Conservation (phyloP, 2,888 invertebrate genomes). For the Eristalinus aeneus region DNA sequence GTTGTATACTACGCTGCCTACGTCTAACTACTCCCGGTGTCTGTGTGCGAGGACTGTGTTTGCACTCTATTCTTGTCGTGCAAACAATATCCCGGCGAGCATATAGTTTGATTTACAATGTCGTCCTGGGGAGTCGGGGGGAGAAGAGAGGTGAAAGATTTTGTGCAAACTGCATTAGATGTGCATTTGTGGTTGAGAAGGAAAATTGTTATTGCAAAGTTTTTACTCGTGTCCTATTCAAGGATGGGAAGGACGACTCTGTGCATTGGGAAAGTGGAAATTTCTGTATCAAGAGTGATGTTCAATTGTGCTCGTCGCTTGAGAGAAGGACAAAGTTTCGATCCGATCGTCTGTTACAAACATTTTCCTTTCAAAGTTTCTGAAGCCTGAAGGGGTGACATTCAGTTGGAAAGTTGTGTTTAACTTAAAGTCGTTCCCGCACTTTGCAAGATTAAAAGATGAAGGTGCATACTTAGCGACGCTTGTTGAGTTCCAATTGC, state of each 20-base stretch:
- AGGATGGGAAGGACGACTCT: not conserved
- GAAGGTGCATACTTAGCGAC: too few species aligned
- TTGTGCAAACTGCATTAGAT: conserved; percentile 32
- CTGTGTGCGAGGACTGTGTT: not conserved
- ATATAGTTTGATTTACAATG: conserved; percentile 47
- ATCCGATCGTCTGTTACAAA: not conserved
- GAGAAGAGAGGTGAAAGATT: not conserved
- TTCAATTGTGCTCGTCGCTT: not conserved
- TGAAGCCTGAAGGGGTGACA: too few species aligned
- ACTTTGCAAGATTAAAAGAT: too few species aligned
- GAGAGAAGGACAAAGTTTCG: not conserved
- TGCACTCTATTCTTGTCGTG: not conserved
- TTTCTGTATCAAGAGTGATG: not conserved
- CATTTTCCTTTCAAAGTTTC: not conserved
- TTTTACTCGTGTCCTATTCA: not conserved
- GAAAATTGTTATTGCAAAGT: conserved; percentile 28
- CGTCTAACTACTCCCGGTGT: not conserved
- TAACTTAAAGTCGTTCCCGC: too few species aligned
- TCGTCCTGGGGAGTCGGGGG: not conserved
- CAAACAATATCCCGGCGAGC: conserved; percentile 31
- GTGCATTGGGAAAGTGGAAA: not conserved
- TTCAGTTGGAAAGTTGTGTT: too few species aligned
- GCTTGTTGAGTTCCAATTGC: too few species aligned
- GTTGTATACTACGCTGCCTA: not conserved
- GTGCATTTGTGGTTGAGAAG: conserved; percentile 22